These are phyloP conservation scores for Oscheius onirici DNA, from an alignment of 2,888 invertebrate genomes.

Conservation along the genomic window DNA sequence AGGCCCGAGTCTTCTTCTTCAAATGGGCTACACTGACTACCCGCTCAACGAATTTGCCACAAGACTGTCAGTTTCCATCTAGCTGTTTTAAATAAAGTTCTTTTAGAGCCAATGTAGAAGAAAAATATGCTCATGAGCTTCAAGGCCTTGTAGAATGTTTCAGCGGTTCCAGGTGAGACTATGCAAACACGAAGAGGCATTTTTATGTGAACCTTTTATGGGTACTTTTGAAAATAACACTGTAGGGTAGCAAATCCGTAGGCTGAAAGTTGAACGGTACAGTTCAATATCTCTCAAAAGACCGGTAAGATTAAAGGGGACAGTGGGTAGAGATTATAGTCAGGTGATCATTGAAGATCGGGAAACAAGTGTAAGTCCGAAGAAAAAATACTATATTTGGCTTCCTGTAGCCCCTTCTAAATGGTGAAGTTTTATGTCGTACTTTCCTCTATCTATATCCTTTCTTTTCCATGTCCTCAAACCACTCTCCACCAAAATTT, in stretches of 20 bases:
- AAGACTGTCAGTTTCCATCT: slow-evolving; percentile 8
- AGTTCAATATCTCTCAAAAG: neutral
- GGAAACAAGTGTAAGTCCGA: no score
- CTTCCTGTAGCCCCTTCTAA: no score
- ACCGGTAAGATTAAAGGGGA: neutral
- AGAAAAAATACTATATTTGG: no score
- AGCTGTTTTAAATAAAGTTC: neutral
- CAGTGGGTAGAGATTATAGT: neutral
- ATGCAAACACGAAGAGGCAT: neutral
- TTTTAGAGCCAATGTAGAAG: slow-evolving; percentile 31
- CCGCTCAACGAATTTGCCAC: slow-evolving; percentile 27
- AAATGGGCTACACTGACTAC: slow-evolving; percentile 28
- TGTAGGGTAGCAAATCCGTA: neutral
- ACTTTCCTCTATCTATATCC: no score
- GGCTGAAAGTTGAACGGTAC: neutral
- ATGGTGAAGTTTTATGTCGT: no score
- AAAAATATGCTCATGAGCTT: slow-evolving; percentile 29
- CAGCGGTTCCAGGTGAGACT: slow-evolving; percentile 24
- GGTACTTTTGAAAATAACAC: neutral
- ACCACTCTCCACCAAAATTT: no score
- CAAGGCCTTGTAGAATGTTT: slow-evolving; percentile 32
- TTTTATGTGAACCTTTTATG: neutral
- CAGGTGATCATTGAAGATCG: no score
- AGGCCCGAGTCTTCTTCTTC: neutral
- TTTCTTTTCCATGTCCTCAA: no score